phyloP scores from a whole-genome alignment of 2,113 vertebrate genomes.

The Psilopsiagon aymara region DNA sequence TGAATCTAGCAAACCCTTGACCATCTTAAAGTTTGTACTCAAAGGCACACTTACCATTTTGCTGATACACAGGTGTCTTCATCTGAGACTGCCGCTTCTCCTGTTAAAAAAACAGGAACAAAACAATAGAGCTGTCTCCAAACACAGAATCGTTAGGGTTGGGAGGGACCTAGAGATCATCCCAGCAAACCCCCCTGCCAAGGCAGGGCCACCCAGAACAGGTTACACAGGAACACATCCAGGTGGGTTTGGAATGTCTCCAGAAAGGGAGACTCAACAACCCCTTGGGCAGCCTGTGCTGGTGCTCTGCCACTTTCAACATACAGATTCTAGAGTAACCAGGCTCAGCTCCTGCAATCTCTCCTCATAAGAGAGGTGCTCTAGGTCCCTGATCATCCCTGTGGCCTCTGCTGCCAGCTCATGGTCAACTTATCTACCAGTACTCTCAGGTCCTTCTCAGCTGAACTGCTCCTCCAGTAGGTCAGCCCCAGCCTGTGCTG shows the following conservation, averaged over 20 bases:
- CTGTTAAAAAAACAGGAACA: slow-evolving; percentile 49
- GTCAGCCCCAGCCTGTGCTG: neutral
- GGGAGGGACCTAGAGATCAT: neutral
- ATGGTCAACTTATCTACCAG: neutral
- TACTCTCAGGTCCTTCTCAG: neutral
- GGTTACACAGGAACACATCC: neutral
- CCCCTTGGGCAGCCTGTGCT: neutral
- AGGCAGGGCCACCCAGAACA: neutral
- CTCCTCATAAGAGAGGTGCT: neutral
- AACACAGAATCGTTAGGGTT: neutral
- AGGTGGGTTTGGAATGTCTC: neutral
- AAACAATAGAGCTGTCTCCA: neutral
- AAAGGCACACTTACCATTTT: slow-evolving; percentile 84
- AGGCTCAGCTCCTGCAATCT: neutral
- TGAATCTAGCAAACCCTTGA: neutral
- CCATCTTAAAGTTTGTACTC: neutral
- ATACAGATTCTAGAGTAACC: neutral
- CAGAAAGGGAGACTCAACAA: neutral
- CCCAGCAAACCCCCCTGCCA: neutral
- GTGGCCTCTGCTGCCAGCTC: neutral
- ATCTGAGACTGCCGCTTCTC: slow-evolving; percentile 79
- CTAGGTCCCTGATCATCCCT: neutral
- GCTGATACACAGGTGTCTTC: slow-evolving; percentile 90
- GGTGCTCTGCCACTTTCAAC: neutral
- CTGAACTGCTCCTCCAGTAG: neutral